Evolutionary conservation across 1,140 invertebrate species (phyloP), one percentile per base, ranked within the genome.

Genomic region (Dreissena polymorpha): DNA sequence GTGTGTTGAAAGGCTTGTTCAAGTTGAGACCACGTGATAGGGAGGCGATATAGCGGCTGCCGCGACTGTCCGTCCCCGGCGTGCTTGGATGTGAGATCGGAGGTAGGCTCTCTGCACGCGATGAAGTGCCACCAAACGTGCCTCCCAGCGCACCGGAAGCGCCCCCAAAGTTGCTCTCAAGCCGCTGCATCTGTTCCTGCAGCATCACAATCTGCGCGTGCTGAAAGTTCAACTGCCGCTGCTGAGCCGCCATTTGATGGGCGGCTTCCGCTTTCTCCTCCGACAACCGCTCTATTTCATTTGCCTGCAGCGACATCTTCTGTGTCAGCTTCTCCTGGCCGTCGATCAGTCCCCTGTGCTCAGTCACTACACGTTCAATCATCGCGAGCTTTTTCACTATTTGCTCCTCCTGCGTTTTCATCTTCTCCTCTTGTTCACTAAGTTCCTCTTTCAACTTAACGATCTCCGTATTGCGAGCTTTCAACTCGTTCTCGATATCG

Each of bases 201-300:
- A 88, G 23, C 82, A 88, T 85, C 16, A 83, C 81, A n/a, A 88
- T 73, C 50, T 83, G 83, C n/a, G 85, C 84, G 14, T 88, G 87
- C 39, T 88, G 87, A 49, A 85, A 74, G 69, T 86, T 88, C 14
- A 88, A 63, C 55, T 88, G 87, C 70, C 85, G 69, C 57, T 88
- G 87, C 39, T 88, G 87, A 1, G 69, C 74, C 3, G 79, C 70
- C 73, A 88, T 72, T 25, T 83, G 82, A 16, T 55, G 70, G n/a
- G 83, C 76, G 0, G 87, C 79, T n/a, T 86, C 81, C 5, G 83
- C 79, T 75, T 86, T 88, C 25, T 84, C 85, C 18, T 82, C 64
- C 12, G 67, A 39, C 13, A 88, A 63, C 60, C 82, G 75, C 16
- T 71, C 67, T 12, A 88, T 86, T 16, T 88, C 77, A 10, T 85